A percentile compares a stretch with the other conserved stretches of the same genome.
These are phyloP conservation scores for Callitettix versicolor DNA, from an alignment of 1,140 invertebrate genomes.

Conservation along the genomic window DNA sequence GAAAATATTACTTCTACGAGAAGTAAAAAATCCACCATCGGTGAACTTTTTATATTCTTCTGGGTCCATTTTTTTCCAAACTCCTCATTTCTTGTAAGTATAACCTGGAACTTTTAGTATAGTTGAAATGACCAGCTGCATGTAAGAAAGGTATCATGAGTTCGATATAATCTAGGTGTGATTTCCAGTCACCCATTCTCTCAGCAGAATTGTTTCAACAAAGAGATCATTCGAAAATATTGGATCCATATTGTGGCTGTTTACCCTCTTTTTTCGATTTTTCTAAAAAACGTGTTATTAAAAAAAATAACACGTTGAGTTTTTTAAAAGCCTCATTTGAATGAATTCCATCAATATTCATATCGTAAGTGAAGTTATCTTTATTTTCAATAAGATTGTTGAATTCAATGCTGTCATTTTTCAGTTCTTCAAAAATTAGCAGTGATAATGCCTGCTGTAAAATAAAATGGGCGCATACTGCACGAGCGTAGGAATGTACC, in stretches of 20 bases:
- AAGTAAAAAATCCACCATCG: slow-evolving; percentile 13
- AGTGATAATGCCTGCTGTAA: slow-evolving; percentile 27
- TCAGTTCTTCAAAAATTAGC: slow-evolving; percentile 6
- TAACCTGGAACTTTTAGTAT: slow-evolving; percentile 17
- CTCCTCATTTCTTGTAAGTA: slow-evolving; percentile 8
- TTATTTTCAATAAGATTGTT: neutral
- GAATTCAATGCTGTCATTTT: neutral
- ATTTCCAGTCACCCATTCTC: slow-evolving; percentile 18
- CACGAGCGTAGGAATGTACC: slow-evolving; percentile 33
- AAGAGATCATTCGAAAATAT: neutral
- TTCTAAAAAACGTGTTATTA: too few species aligned
- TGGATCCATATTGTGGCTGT: neutral
- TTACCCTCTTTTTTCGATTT: neutral
- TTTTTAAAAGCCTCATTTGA: neutral
- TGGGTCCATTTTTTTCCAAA: neutral
- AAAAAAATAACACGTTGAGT: neutral
- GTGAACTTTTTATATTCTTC: slow-evolving; percentile 18
- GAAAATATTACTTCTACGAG: neutral
- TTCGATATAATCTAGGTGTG: slow-evolving; percentile 12
- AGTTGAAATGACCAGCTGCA: slow-evolving; percentile 19
- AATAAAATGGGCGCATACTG: too few species aligned
- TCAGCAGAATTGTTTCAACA: slow-evolving; percentile 21
- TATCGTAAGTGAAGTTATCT: neutral
- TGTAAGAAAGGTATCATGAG: slow-evolving; percentile 22
- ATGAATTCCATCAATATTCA: neutral